Base-by-base conservation (phyloP, 1,140 invertebrate species). In the Meteorus sp. region DNA sequence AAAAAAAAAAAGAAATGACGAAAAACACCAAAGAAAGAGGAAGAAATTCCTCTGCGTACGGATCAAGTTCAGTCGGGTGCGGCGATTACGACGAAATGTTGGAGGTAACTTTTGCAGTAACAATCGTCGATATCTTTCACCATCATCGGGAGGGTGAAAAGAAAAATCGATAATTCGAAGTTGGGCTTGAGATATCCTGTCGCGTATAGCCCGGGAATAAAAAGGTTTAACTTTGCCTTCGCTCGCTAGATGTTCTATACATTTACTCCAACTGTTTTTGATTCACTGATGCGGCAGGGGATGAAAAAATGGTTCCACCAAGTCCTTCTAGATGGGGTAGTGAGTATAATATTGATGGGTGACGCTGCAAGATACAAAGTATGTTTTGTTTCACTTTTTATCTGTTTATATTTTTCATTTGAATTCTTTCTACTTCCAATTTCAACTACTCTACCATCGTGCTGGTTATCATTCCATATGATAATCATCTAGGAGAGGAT, bases 261-360 rank as follows among this genome's bases (percentile, higher is more conserved):
- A 17, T 13, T 27, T 33, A 44, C 35, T n/a, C 4, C 20, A 17
- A 59, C 53, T 27, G 63, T 64, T 66, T 60, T 45, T 61, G 60
- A 64, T 67, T 64, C 57, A 64, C 60, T 65, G 55, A 60, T 64
- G 58, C 60, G 60, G 53, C 19, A 20, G 54, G 52, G 61, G 59
- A 61, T 66, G 65, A 68, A 66, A 66, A 69, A 69, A 68, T 67
- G 65, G 58, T 72, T 72, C 61, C 50, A 35, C 23, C 54, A 61
- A 67, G 65, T 72, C 65, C 64, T 62, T 58, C 59, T 64, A 66
- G 68, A 68, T 67, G 68, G 65, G 64, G 64, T 59, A 58, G 35
- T 27, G 52, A 60, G 64, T 65, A 67, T 70, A 70, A 68, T 66
- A 65, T 51, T 37, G 51, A 35, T 59, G 25, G 15, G 43, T 48